phyloP scores from a whole-genome alignment of 2,797 vertebrate species.

The Apogon hyalosoma region DNA sequence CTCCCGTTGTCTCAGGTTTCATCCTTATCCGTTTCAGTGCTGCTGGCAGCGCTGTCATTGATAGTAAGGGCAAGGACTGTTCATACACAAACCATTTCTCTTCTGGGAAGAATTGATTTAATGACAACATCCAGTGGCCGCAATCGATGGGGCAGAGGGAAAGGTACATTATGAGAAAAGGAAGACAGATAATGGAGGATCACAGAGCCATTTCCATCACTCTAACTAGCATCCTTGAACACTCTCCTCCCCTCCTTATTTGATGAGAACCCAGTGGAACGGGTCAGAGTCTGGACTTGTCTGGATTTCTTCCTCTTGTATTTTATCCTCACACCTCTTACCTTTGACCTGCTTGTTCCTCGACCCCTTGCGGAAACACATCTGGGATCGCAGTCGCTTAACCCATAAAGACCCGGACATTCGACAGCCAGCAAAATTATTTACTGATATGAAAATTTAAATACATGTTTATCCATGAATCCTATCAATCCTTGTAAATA shows the following conservation, averaged over 20 bases:
- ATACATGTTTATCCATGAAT: no score
- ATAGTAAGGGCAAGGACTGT: slow-evolving; percentile 77
- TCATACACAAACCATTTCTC: slow-evolving; percentile 85
- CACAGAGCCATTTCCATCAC: slow-evolving; percentile 81
- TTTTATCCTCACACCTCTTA: slow-evolving; percentile 1
- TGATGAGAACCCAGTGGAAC: slow-evolving; percentile 30
- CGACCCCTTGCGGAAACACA: slow-evolving; percentile 16
- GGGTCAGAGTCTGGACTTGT: slow-evolving; percentile 11
- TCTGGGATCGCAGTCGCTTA: slow-evolving; percentile 31
- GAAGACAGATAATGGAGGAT: slow-evolving; percentile 83
- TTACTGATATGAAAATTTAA: no score
- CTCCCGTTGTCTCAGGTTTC: slow-evolving; percentile 66
- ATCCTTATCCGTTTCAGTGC: slow-evolving; percentile 76
- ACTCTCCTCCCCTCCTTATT: slow-evolving; percentile 49
- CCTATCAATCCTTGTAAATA: no score
- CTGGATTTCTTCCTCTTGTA: slow-evolving; percentile 1
- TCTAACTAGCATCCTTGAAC: slow-evolving; percentile 78
- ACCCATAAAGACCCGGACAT: no score
- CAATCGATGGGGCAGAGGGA: slow-evolving; percentile 83
- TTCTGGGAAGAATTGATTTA: slow-evolving; percentile 85
- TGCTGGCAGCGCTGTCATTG: slow-evolving; percentile 59
- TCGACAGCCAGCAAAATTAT: no score
- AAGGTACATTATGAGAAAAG: slow-evolving; percentile 82
- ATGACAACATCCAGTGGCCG: slow-evolving; percentile 81
- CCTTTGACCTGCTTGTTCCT: slow-evolving; percentile 35